Conservation (phyloP, 2,888 invertebrate species). For the Euzetes globulus region DNA sequence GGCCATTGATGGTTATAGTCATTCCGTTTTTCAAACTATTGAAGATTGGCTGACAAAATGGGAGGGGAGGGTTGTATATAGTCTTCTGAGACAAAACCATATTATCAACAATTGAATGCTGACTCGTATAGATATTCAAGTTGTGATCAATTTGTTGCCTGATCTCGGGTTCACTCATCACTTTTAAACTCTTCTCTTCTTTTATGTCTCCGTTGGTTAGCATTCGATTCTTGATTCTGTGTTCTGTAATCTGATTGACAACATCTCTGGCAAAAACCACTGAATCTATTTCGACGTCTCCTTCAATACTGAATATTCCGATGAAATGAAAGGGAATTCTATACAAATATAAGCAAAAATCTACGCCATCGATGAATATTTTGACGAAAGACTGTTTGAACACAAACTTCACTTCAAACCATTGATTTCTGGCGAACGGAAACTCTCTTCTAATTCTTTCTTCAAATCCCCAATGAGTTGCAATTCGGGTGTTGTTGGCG, state of each 20-base stretch:
- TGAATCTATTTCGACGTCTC: constrained; percentile 16
- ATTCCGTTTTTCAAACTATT: not conserved
- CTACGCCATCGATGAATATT: constrained; percentile 13
- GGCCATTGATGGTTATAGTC: not conserved
- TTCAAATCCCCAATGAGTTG: constrained; percentile 6
- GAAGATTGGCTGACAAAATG: constrained; percentile 3
- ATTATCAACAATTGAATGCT: not conserved
- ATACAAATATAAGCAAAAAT: not conserved
- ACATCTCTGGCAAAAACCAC: constrained; percentile 7
- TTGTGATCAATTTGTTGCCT: constrained; percentile 14
- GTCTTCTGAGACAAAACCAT: constrained; percentile 16
- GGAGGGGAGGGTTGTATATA: constrained; percentile 18
- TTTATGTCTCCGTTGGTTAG: not conserved
- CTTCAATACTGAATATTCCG: constrained; percentile 22
- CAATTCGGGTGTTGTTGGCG: constrained; percentile 6
- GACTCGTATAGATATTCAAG: constrained; percentile 1
- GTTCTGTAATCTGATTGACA: not conserved
- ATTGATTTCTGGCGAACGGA: constrained; percentile 1
- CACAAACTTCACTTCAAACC: constrained; percentile 25
- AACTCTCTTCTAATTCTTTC: not conserved
- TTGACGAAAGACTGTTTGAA: constrained; percentile 8
- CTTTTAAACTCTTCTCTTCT: not conserved
- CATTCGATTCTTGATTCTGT: not conserved
- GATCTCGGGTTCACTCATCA: not conserved
- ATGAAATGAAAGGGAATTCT: constrained; percentile 20